These are phyloP conservation scores for Drosophila nannoptera DNA, from an alignment of 1,140 invertebrate species.

Conservation along the genomic window DNA sequence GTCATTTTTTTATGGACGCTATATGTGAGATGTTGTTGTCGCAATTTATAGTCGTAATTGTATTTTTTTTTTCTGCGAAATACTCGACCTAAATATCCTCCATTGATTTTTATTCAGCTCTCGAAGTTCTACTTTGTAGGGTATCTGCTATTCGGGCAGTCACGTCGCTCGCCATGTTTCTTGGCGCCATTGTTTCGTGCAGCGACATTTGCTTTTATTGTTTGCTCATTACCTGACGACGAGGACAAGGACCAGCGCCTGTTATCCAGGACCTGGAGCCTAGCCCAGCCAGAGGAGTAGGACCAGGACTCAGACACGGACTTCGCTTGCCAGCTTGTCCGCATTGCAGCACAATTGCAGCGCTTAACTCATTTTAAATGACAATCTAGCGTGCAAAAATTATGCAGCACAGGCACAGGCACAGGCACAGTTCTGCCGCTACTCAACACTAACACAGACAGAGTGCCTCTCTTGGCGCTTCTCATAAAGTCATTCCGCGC, in stretches of 20 bases:
- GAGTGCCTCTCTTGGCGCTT: slow-evolving; percentile 5
- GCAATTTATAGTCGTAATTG: neutral
- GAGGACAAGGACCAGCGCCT: slow-evolving; percentile 10
- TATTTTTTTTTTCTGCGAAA: neutral
- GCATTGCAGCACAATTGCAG: slow-evolving; percentile 68
- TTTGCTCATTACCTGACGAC: slow-evolving; percentile 68
- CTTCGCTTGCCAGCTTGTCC: slow-evolving; percentile 37
- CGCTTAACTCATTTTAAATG: slow-evolving; percentile 77
- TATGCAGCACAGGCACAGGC: slow-evolving; percentile 43
- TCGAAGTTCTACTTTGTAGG: neutral
- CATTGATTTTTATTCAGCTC: neutral
- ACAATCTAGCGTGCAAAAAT: slow-evolving; percentile 77
- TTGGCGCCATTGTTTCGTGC: slow-evolving; percentile 64
- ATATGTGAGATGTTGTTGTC: neutral
- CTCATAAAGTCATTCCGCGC: slow-evolving; percentile 15
- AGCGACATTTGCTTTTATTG: slow-evolving; percentile 72
- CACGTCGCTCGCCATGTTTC: slow-evolving; percentile 3
- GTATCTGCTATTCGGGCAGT: neutral
- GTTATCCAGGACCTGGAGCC: slow-evolving; percentile 6
- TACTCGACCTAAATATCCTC: neutral
- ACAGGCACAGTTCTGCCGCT: neutral
- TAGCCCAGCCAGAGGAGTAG: neutral
- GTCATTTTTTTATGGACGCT: slow-evolving; percentile 5
- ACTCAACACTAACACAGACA: neutral
- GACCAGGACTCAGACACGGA: neutral